Conservation (phyloP, 2,113 vertebrate species). For the Thunnus maccoyii region DNA sequence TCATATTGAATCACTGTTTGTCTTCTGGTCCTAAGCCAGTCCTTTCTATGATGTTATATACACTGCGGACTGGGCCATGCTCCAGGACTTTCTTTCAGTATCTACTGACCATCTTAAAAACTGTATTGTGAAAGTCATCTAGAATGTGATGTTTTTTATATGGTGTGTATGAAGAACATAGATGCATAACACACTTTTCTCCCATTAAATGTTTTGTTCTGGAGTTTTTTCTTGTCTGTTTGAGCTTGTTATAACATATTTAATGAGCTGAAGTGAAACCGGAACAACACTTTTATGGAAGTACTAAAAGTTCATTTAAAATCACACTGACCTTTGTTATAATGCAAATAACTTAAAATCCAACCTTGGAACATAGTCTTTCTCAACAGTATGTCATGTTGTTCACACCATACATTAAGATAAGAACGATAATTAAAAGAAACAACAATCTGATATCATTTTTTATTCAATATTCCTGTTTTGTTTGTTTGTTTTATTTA, state of each 20-base stretch:
- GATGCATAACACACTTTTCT: background rate
- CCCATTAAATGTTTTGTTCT: background rate
- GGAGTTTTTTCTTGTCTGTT: background rate
- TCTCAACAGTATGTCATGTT: no score
- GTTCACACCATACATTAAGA: no score
- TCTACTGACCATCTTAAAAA: background rate
- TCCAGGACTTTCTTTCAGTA: background rate
- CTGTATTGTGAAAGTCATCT: background rate
- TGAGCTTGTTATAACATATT: background rate
- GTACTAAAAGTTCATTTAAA: no score
- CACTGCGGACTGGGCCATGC: conserved; percentile 19
- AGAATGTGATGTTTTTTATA: background rate
- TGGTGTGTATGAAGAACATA: background rate
- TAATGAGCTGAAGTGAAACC: background rate
- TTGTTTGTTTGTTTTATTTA: no score
- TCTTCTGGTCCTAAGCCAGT: conserved; percentile 36
- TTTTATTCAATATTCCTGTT: no score
- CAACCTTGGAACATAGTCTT: no score
- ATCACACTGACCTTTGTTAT: no score
- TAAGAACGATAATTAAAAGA: no score
- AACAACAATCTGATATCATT: no score
- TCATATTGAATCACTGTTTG: conserved; percentile 61
- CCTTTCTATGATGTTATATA: conserved; percentile 26
- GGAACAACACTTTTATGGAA: no score
- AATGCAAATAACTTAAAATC: no score